A percentile compares a stretch with the other conserved stretches of the same genome.
These are phyloP conservation scores for Melangyna quadrimaculata DNA, from an alignment of 2,888 invertebrate genomes.

Conservation along the genomic window DNA sequence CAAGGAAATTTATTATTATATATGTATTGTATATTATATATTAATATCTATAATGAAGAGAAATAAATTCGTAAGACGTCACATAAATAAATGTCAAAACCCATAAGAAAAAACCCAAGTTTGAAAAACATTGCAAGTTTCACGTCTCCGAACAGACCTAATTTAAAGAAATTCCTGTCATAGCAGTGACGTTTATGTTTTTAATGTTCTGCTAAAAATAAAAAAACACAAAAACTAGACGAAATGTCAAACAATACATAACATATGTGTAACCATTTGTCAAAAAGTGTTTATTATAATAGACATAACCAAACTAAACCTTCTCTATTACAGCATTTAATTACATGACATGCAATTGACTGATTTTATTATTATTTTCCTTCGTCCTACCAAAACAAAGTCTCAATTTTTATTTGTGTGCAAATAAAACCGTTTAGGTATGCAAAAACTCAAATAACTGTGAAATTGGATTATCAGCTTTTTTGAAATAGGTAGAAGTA, in stretches of 20 bases:
- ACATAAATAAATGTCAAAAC: too few species aligned
- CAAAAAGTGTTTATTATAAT: background rate
- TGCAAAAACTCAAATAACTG: slow-evolving; percentile 45
- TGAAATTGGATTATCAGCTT: slow-evolving; percentile 62
- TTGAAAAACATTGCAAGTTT: too few species aligned
- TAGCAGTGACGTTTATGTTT: too few species aligned
- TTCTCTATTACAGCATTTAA: background rate
- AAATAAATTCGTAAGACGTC: too few species aligned
- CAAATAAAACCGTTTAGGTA: slow-evolving; percentile 9
- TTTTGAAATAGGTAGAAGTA: background rate
- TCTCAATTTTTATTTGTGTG: background rate
- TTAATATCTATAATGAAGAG: too few species aligned
- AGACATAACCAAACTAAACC: background rate
- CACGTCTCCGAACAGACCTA: too few species aligned
- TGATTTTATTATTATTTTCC: background rate
- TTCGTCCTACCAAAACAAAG: background rate
- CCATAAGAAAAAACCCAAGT: too few species aligned
- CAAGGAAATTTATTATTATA: too few species aligned
- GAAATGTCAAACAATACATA: background rate
- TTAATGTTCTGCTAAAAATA: too few species aligned
- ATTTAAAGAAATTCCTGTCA: too few species aligned
- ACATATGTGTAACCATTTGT: background rate
- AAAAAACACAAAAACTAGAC: too few species aligned
- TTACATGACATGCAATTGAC: background rate
- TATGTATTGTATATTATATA: too few species aligned